A percentile compares a stretch with the other conserved stretches of the same genome.
These are phyloP conservation scores for Thalassoma bifasciatum DNA, from an alignment of 2,113 vertebrate genomes.

Conservation along the genomic window DNA sequence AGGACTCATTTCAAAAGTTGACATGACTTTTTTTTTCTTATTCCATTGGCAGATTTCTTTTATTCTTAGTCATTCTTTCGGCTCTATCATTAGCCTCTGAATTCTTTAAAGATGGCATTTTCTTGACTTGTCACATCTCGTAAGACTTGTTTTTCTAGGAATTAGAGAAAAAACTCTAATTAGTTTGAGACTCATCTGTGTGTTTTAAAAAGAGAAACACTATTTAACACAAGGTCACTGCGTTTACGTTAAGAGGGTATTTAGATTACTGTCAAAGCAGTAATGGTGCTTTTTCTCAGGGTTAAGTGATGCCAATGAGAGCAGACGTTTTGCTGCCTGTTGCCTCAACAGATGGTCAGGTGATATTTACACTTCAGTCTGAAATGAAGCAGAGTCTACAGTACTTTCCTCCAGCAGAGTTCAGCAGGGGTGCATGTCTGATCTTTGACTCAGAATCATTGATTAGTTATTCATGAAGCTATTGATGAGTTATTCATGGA, in stretches of 20 bases:
- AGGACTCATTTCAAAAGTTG: too few species aligned
- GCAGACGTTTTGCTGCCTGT: conserved; percentile 6
- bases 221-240: conserved; percentile 11
- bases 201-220: conserved; percentile 1
- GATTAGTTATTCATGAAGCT: conserved; percentile 67
- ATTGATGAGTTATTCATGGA: conserved; percentile 71
- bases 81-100: too few species aligned
- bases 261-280: background rate
- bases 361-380: conserved; percentile 52
- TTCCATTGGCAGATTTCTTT: too few species aligned
- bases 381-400: conserved; percentile 57
- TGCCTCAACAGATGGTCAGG: conserved; percentile 15
- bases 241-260: background rate
- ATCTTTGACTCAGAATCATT: conserved; percentile 56
- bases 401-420: conserved; percentile 36
- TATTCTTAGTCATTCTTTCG: too few species aligned
- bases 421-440: conserved; percentile 29
- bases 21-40: too few species aligned
- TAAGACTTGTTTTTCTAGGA: too few species aligned
- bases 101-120: too few species aligned
- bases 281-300: background rate
- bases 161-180: too few species aligned
- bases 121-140: too few species aligned
- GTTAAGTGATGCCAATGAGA: conserved; percentile 5
- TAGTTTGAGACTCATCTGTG: background rate